These are phyloP conservation scores for Parasteatoda tepidariorum DNA, from an alignment of 1,140 invertebrate species.

Conservation along the genomic window DNA sequence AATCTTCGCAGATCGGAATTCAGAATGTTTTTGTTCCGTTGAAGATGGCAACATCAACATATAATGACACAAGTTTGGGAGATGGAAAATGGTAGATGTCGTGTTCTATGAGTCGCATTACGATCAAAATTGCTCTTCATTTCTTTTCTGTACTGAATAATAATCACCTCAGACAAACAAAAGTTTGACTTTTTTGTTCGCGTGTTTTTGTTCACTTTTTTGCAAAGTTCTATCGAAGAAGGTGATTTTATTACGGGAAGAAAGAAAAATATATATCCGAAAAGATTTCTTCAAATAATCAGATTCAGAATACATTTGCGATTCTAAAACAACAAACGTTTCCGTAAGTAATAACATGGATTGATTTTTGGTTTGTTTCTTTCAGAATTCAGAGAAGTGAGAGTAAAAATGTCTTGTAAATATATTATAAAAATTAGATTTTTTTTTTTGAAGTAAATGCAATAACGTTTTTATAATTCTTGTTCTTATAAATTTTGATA, in stretches of 20 bases:
- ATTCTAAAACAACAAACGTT: neutral
- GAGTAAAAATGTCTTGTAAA: too few species aligned
- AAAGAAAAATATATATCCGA: neutral
- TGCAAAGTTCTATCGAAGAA: conserved; percentile 10
- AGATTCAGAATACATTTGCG: neutral
- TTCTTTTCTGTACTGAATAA: conserved; percentile 20
- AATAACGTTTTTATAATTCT: too few species aligned
- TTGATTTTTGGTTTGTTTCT: too few species aligned
- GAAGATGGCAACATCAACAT: conserved; percentile 40
- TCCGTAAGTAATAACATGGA: too few species aligned
- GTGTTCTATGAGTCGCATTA: conserved; percentile 7
- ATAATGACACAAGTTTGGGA: conserved; percentile 25
- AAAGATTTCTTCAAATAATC: neutral
- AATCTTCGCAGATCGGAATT: conserved; percentile 44
- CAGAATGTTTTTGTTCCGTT: conserved; percentile 27
- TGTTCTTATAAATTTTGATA: too few species aligned
- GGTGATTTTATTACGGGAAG: conserved; percentile 2
- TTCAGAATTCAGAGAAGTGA: too few species aligned
- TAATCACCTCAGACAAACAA: conserved; percentile 22
- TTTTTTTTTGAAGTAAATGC: too few species aligned
- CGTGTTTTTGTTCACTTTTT: neutral
- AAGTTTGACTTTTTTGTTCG: neutral
- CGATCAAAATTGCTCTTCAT: conserved; percentile 42
- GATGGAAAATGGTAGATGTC: conserved; percentile 26
- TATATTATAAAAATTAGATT: too few species aligned